Evolutionary conservation across 2,888 invertebrate genomes (phyloP).

Genomic region (Gibbula magus): DNA sequence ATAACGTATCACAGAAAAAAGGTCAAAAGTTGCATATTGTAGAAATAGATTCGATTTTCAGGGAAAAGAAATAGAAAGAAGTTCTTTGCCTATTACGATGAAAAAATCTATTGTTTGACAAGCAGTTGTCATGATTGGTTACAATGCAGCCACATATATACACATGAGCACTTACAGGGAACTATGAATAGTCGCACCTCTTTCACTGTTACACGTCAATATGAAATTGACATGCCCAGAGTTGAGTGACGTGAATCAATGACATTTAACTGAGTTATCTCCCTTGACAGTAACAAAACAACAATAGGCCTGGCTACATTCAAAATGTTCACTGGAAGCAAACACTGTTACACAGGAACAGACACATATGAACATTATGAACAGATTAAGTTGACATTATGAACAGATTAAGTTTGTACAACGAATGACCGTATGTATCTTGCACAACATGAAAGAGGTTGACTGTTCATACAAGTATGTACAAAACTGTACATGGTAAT

Average conservation of each 20-base stretch:
- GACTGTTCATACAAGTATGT: conserved; percentile 6
- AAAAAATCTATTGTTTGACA: neutral
- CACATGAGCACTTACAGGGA: neutral
- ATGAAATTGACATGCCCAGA: conserved; percentile 1
- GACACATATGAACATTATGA: conserved; percentile 14
- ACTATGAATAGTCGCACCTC: conserved; percentile 18
- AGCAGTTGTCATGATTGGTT: conserved; percentile 3
- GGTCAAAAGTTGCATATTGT: neutral
- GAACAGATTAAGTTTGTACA: conserved; percentile 18
- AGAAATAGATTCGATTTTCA: neutral
- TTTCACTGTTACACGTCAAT: neutral
- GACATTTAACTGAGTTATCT: conserved; percentile 8
- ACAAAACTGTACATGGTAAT: conserved; percentile 22
- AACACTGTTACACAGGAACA: conserved; percentile 15
- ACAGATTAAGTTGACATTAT: conserved; percentile 14
- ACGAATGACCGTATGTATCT: conserved; percentile 6
- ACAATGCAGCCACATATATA: conserved; percentile 4
- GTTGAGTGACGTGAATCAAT: neutral
- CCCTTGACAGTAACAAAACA: neutral
- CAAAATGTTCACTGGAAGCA: conserved; percentile 14
- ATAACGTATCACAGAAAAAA: too few species aligned
- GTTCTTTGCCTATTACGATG: conserved; percentile 15
- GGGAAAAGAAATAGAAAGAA: conserved; percentile 1
- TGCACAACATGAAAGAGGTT: conserved; percentile 15
- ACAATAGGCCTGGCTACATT: conserved; percentile 6